phyloP scores from a whole-genome alignment of 2,113 vertebrate species.

The Hippolais icterina region DNA sequence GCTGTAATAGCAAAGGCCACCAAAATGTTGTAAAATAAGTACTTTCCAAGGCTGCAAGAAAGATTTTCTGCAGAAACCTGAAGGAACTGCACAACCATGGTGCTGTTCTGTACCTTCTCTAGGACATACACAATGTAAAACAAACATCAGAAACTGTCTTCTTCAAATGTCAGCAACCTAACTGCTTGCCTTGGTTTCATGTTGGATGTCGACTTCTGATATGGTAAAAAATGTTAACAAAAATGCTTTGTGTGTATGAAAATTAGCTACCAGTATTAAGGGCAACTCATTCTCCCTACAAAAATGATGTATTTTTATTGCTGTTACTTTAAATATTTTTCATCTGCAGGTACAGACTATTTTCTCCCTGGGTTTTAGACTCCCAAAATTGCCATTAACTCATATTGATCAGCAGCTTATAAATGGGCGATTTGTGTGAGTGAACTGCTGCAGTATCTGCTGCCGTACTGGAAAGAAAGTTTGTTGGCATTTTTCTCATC shows the following conservation, averaged over 20 bases:
- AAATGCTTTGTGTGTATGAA: not conserved
- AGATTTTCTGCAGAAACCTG: not conserved
- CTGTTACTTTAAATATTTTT: not conserved
- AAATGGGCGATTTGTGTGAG: not conserved
- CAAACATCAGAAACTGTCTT: not conserved
- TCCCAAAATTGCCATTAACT: not conserved
- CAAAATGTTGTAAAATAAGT: not conserved
- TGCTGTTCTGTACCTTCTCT: not conserved
- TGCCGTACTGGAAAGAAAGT: not conserved
- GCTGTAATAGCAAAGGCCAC: not conserved
- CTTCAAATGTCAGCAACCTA: not conserved
- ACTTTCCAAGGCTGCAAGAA: not conserved
- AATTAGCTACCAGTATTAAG: not conserved
- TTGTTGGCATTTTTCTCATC: not conserved
- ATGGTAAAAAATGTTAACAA: not conserved
- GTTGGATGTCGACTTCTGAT: not conserved
- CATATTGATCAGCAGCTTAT: not conserved
- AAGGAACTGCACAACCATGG: rapidly evolving
- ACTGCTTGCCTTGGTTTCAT: not conserved
- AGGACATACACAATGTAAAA: not conserved
- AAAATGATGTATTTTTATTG: not conserved
- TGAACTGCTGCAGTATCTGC: not conserved
- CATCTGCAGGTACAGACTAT: not conserved
- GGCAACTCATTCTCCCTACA: not conserved
- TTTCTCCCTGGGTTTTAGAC: not conserved